Evolutionary conservation across 2,888 invertebrate genomes (phyloP).

Genomic region (Pachycephus smyrnensis): DNA sequence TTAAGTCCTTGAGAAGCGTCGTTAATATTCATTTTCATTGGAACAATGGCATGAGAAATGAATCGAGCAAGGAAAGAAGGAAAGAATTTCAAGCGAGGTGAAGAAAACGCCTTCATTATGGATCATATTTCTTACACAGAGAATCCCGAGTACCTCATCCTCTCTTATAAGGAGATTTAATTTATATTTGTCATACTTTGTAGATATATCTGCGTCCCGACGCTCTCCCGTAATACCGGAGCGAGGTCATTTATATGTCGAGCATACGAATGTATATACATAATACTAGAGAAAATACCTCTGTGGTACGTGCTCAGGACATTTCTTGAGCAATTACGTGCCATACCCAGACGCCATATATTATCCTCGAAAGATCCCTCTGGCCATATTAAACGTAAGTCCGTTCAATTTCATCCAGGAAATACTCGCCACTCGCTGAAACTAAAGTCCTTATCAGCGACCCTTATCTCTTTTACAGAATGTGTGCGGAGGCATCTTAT

Average conservation of each 20-base stretch:
- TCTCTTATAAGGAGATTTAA: slow-evolving; percentile 24
- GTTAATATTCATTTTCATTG: slow-evolving; percentile 2
- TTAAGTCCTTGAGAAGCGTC: not conserved
- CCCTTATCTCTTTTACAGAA: not conserved
- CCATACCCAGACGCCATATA: not conserved
- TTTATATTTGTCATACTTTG: slow-evolving; percentile 29
- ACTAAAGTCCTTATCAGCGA: not conserved
- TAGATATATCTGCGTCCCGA: slow-evolving; percentile 10
- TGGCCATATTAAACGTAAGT: not conserved
- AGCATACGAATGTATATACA: not conserved
- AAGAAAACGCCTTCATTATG: not conserved
- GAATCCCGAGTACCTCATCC: not conserved
- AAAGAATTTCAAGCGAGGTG: slow-evolving; percentile 29
- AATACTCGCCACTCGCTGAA: not conserved
- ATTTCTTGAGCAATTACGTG: not conserved
- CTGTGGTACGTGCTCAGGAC: not conserved
- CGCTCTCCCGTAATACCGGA: slow-evolving; percentile 7
- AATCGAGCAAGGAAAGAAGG: slow-evolving; percentile 14
- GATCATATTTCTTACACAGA: not conserved
- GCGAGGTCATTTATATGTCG: slow-evolving; percentile 9
- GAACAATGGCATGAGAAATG: slow-evolving; percentile 15
- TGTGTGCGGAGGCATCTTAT: not conserved
- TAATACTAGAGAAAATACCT: not conserved
- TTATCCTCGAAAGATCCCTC: not conserved
- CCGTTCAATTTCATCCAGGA: not conserved